These are phyloP conservation scores for Crocallis elinguaria DNA, from an alignment of 2,888 invertebrate species.

Conservation along the genomic window DNA sequence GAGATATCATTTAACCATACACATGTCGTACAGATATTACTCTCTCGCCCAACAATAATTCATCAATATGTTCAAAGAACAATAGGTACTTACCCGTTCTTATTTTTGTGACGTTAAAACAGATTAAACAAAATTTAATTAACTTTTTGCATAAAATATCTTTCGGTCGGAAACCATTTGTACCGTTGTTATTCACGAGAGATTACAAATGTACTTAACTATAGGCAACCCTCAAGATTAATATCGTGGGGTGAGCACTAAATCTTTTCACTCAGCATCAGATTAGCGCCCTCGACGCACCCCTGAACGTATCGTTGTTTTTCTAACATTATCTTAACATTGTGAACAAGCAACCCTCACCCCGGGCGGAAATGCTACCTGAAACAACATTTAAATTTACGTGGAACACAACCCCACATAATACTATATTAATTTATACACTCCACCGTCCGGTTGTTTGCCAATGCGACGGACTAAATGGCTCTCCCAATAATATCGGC, in stretches of 20 bases:
- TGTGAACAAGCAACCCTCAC: slow-evolving; percentile 58
- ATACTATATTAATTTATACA: slow-evolving; percentile 39
- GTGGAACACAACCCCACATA: slow-evolving; percentile 31
- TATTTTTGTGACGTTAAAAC: slow-evolving; percentile 6
- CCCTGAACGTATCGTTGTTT: slow-evolving; percentile 69
- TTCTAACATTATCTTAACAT: slow-evolving; percentile 73
- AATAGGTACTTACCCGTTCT: background rate
- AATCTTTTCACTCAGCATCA: slow-evolving; percentile 78
- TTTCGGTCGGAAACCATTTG: slow-evolving; percentile 30
- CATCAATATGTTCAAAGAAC: no score
- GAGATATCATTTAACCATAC: no score
- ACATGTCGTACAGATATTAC: no score
- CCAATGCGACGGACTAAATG: slow-evolving; percentile 29
- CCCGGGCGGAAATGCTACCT: slow-evolving; percentile 51
- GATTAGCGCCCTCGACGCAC: slow-evolving; percentile 67
- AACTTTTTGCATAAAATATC: slow-evolving; percentile 24
- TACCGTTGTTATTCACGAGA: slow-evolving; percentile 31
- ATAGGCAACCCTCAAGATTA: slow-evolving; percentile 54
- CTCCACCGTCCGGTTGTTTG: slow-evolving; percentile 31
- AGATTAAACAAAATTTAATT: slow-evolving; percentile 28
- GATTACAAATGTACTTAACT: slow-evolving; percentile 38
- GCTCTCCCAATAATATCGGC: slow-evolving; percentile 29
- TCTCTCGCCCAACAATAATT: no score
- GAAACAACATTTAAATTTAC: slow-evolving; percentile 59
- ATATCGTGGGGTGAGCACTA: slow-evolving; percentile 67